Evolutionary conservation across 2,888 invertebrate genomes (phyloP).

Genomic region (Smittia aterrima): DNA sequence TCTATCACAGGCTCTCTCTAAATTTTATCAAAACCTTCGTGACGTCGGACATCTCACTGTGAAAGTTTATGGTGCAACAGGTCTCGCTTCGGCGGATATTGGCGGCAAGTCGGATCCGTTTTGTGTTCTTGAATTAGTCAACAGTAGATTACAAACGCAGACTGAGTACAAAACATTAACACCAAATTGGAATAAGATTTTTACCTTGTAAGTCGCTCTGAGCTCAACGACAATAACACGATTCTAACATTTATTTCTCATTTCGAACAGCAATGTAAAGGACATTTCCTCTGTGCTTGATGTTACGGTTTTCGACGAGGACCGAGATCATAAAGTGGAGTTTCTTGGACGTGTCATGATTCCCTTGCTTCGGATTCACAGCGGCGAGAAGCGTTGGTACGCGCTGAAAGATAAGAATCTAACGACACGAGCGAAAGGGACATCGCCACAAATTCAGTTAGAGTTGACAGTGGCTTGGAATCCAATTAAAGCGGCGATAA

Average conservation of each 20-base stretch:
- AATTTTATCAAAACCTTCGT: slow-evolving; percentile 62
- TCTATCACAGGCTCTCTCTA: slow-evolving; percentile 26
- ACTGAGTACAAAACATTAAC: slow-evolving; percentile 97
- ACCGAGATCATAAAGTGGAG: slow-evolving; percentile 97
- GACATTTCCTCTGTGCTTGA: slow-evolving; percentile 94
- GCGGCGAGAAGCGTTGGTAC: slow-evolving; percentile 93
- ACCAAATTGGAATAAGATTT: slow-evolving; percentile 98
- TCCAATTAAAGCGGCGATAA: slow-evolving; percentile 82
- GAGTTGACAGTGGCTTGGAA: slow-evolving; percentile 94
- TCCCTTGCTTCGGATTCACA: slow-evolving; percentile 80
- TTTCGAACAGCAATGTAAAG: slow-evolving; percentile 72
- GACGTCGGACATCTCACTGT: slow-evolving; percentile 95
- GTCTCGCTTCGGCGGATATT: slow-evolving; percentile 89
- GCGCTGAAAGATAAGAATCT: slow-evolving; percentile 95
- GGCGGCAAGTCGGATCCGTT: slow-evolving; percentile 99
- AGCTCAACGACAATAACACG: not conserved
- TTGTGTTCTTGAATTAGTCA: slow-evolving; percentile 93
- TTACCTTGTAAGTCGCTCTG: slow-evolving; percentile 79
- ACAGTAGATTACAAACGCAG: slow-evolving; percentile 93
- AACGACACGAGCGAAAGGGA: slow-evolving; percentile 85
- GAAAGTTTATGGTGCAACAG: slow-evolving; percentile 83
- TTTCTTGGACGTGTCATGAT: slow-evolving; percentile 91
- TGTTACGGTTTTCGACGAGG: slow-evolving; percentile 95
- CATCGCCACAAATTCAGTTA: slow-evolving; percentile 81
- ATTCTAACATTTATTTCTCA: not conserved